Evolutionary conservation across 2,113 vertebrate species (phyloP).

Genomic region (Struthidea cinerea): DNA sequence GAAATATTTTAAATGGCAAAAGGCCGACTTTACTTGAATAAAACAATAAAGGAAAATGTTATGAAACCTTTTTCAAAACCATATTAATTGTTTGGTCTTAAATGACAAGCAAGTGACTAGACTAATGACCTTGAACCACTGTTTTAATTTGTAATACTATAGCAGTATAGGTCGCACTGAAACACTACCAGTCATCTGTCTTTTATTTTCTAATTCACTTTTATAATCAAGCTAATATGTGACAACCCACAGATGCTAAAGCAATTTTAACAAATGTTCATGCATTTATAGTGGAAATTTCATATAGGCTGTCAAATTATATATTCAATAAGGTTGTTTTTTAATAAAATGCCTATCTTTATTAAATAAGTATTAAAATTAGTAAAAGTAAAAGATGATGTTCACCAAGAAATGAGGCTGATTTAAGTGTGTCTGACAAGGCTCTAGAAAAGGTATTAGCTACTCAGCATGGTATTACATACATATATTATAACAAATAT

Average conservation of each 20-base stretch:
- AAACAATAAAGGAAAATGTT: neutral
- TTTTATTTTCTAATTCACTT: neutral
- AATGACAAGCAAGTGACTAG: neutral
- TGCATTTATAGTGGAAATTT: constrained; percentile 14
- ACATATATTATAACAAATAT: neutral
- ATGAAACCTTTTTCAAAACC: neutral
- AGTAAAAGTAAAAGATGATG: constrained; percentile 7
- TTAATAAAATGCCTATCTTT: constrained; percentile 19
- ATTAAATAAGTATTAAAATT: constrained; percentile 33
- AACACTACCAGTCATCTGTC: neutral
- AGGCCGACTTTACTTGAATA: neutral
- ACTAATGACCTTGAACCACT: neutral
- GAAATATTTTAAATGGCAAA: neutral
- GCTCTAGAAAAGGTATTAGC: neutral
- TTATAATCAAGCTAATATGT: neutral
- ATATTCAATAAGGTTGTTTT: neutral
- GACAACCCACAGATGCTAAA: neutral
- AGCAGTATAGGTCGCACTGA: neutral
- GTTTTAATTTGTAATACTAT: neutral
- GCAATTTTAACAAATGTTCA: constrained; percentile 22
- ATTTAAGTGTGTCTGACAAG: constrained; percentile 28
- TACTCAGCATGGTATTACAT: neutral
- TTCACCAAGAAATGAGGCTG: constrained; percentile 20
- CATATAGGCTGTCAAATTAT: constrained; percentile 1
- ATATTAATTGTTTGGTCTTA: neutral